phyloP scores from a whole-genome alignment of 1,140 invertebrate genomes.

The Scaptomyza pallida region DNA sequence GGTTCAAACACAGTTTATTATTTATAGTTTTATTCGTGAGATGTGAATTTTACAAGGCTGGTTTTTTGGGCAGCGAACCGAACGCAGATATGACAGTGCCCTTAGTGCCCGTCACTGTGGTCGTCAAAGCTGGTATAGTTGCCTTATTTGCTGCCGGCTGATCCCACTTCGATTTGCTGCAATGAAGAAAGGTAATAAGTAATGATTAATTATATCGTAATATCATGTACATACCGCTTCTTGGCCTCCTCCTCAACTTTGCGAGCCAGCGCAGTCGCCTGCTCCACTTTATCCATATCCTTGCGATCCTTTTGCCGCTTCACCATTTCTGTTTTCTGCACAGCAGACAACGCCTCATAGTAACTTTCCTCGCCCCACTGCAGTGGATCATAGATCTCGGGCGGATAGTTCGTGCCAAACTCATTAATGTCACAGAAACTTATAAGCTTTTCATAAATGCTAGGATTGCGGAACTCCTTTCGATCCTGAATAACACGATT shows the following conservation, averaged over 20 bases:
- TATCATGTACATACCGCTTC: slow-evolving; percentile 57
- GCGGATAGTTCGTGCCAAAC: slow-evolving; percentile 96
- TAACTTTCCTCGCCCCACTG: slow-evolving; percentile 94
- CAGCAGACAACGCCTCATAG: slow-evolving; percentile 95
- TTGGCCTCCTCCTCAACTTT: slow-evolving; percentile 87
- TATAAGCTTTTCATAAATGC: slow-evolving; percentile 98
- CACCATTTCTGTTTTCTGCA: slow-evolving; percentile 97
- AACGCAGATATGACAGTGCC: slow-evolving; percentile 94
- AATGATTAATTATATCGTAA: not conserved
- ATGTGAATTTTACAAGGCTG: slow-evolving; percentile 45
- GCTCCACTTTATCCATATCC: slow-evolving; percentile 95
- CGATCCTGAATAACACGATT: slow-evolving; percentile 94
- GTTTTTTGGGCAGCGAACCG: slow-evolving; percentile 93
- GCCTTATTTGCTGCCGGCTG: slow-evolving; percentile 87
- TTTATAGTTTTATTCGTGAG: slow-evolving; percentile 8
- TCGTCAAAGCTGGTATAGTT: slow-evolving; percentile 89
- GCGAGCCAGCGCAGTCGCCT: slow-evolving; percentile 92
- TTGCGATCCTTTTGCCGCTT: slow-evolving; percentile 95
- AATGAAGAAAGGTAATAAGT: not conserved
- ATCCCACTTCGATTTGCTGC: slow-evolving; percentile 96
- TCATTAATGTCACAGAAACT: slow-evolving; percentile 97
- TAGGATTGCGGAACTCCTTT: slow-evolving; percentile 97
- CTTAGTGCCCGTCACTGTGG: slow-evolving; percentile 92
- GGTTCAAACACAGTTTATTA: no score
- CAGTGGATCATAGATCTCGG: slow-evolving; percentile 95